Base-by-base conservation (phyloP, 1,140 invertebrate genomes). In the Brachionus rotundiformis region DNA sequence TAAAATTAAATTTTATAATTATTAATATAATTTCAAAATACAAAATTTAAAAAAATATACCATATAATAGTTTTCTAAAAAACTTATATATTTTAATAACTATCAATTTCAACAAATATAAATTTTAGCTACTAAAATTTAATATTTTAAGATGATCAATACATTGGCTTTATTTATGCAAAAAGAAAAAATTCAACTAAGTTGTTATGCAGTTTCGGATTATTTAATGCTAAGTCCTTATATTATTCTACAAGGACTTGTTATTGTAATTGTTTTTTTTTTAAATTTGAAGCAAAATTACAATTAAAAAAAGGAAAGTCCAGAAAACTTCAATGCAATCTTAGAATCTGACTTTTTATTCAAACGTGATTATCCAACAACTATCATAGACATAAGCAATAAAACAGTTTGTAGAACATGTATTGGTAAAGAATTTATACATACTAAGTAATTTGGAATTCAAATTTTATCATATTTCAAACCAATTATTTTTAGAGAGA, bases 61-160 rank as follows among this genome's bases (percentile, higher is more conserved):
- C n/a, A n/a, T n/a, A n/a, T n/a, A n/a, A n/a, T n/a, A n/a, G n/a
- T n/a, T n/a, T n/a, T n/a, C n/a, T n/a, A n/a, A n/a, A n/a, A n/a
- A n/a, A n/a, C n/a, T n/a, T n/a, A n/a, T n/a, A n/a, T n/a, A n/a
- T n/a, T n/a, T n/a, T n/a, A n/a, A n/a, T n/a, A n/a, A n/a, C n/a
- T n/a, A n/a, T n/a, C n/a, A n/a, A n/a, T n/a, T n/a, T n/a, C n/a
- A n/a, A n/a, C n/a, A n/a, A n/a, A n/a, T n/a, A n/a, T n/a, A n/a
- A n/a, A n/a, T n/a, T n/a, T n/a, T n/a, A n/a, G n/a, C n/a, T n/a
- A n/a, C n/a, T n/a, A n/a, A n/a, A n/a, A n/a, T n/a, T n/a, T n/a
- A n/a, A n/a, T n/a, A n/a, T n/a, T n/a, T n/a, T n/a, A n/a, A 77
- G 73, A 79, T 79, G 76, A 79, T 79, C 19, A 79, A 59, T 16